phyloP scores from a whole-genome alignment of 2,888 invertebrate species.

The Euplexia lucipara region DNA sequence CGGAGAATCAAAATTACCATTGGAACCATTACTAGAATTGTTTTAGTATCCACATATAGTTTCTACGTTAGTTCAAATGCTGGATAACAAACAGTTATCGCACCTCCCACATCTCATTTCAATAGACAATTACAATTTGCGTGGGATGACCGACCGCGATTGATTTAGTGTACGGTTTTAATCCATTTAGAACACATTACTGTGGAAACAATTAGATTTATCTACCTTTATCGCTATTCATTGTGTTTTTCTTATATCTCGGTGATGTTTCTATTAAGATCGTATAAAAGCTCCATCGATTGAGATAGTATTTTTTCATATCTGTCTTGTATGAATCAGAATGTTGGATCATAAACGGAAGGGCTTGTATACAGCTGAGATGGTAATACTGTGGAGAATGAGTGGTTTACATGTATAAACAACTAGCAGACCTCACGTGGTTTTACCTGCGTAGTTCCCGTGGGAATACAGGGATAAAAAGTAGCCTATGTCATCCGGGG shows the following conservation, averaged over 20 bases:
- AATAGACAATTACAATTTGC: conserved; percentile 40
- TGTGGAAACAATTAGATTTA: conserved; percentile 15
- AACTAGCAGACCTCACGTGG: too few relatives aligned
- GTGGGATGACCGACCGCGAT: conserved; percentile 15
- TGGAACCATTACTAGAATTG: conserved; percentile 4
- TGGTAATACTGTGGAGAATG: too few relatives aligned
- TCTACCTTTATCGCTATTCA: neutral
- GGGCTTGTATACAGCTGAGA: too few relatives aligned
- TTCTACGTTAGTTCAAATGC: conserved; percentile 30
- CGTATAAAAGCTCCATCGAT: neutral
- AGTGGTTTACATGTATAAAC: too few relatives aligned
- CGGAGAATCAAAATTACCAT: neutral
- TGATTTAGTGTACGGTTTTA: conserved; percentile 37
- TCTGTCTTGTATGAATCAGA: too few relatives aligned
- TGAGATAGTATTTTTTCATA: too few relatives aligned
- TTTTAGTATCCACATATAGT: neutral
- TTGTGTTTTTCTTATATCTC: neutral
- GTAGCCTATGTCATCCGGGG: too few relatives aligned
- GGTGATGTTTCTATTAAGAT: neutral
- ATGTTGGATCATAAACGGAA: too few relatives aligned
- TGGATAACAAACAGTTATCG: conserved; percentile 31
- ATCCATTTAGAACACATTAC: conserved; percentile 28
- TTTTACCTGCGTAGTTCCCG: too few relatives aligned
- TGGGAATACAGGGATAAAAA: too few relatives aligned
- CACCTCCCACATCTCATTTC: conserved; percentile 41